Evolutionary conservation across 2,797 vertebrate species (phyloP), one percentile per base, ranked within the genome.

Genomic region (Austrolebias charrua): DNA sequence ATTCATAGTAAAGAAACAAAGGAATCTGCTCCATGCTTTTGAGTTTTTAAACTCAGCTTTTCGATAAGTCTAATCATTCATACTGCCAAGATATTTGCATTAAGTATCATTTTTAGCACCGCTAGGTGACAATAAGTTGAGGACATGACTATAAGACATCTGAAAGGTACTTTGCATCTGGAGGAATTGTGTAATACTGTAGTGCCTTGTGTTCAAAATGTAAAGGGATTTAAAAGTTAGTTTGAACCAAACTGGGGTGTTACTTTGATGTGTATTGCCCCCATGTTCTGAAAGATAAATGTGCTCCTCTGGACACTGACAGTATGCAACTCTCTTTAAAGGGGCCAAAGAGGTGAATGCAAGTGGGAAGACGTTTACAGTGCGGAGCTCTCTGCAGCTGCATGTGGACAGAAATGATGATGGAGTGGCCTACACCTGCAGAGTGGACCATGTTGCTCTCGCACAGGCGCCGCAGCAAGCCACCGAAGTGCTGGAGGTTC

Each of bases 401-500:
- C 91, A 91, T 80, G 97, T 96, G 88, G 93, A 97, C 85, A 92
- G 96, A 63, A 94, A 88, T 18, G 97, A 98, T 33, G 97, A 99
- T 28, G 97, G 97, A 19, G 95, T 95, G 79, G 93, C 94, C 2
- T 91, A 98, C 71, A 97, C 95, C 83, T 99, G 98, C 92, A 94
- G 91, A 90, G 98, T 99, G 83, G 96, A 98, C 85, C 98, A 99
- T 1, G 95, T 95, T 76, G 95, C 97, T 13, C 93, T 98, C 69
- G 82, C 93, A 31, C 93, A 95, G 49, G 88, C 95, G 48, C 95
- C 95, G 44, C 96, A 97, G 86, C 95, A 97, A 89, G 95, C 94
- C 83, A 96, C 94, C 60, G 94, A 98, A 89, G 93, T 96, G 65
- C 92, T 99, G 92, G 95, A 98, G 92, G 97, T 99, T 84, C 98